Evolutionary conservation across 2,797 vertebrate genomes (phyloP), one percentile per base, ranked within the genome.

Genomic region (Telmatherina bonti): DNA sequence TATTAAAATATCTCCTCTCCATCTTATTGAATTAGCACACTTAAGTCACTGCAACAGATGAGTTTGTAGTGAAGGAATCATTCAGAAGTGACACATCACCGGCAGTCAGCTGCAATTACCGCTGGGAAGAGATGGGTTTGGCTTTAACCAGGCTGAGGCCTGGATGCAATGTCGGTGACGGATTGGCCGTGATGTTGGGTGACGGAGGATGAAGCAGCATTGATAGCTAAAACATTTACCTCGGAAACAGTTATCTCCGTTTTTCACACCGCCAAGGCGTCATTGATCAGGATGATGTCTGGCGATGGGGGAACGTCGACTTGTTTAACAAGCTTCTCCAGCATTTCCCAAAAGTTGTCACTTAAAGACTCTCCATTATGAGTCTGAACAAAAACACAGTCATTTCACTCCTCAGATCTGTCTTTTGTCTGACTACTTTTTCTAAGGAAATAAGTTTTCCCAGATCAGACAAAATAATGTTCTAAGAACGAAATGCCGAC

Each of bases 221-320:
- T 82, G 85, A 90, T 87, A 65, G 85, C 76, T 81, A 69, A 84
- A 87, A 84, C 85, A 82, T 89, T 91, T 84, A 90, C 78, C 51
- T 60, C 43, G 30, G 53, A 59, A 68, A 74, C 72, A 54, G 79
- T 78, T 56, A 49, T 64, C 57, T 68, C 69, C 35, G 80, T 89
- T 87, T 80, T 72, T 89, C 85, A 85, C 77, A 8, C 59, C 53
- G 78, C 72, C 15, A 6, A 12, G 55, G 53, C 31, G 0, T 55
- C 85, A 83, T 89, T 84, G 86, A 90, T 90, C 87, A 87, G 80
- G 77, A 71, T 68, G 79, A 78, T 88, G 85, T 88, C 85, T 82
- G 57, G 63, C 38, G 59, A 67, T 62, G 75, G 60, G 41, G 58
- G 41, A 81, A 43, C 22, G n/a, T 71, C 75, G 81, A 72, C 78